Evolutionary conservation across 2,888 invertebrate species (phyloP).

Genomic region (Habrosyne pyritoides): DNA sequence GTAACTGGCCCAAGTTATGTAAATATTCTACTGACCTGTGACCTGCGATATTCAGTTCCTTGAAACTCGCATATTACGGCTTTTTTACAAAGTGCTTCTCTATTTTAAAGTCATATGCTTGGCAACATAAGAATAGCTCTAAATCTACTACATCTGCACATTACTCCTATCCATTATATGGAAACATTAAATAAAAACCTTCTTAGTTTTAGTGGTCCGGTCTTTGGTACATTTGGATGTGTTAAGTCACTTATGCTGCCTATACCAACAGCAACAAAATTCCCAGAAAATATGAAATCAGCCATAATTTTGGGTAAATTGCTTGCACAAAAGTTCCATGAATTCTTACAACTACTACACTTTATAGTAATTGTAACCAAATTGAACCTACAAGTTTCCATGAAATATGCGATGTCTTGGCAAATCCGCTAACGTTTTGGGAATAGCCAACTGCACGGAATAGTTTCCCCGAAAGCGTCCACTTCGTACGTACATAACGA

Average conservation of each 20-base stretch:
- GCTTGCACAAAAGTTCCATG: neutral
- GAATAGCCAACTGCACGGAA: slow-evolving; percentile 28
- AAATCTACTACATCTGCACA: no score
- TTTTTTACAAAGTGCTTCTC: neutral
- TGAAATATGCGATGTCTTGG: slow-evolving; percentile 29
- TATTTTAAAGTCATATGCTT: no score
- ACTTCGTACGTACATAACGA: slow-evolving; percentile 36
- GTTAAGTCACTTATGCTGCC: neutral
- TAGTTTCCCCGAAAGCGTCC: slow-evolving; percentile 35
- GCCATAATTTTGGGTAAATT: neutral
- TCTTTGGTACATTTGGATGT: no score
- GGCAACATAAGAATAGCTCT: no score
- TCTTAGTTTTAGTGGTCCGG: no score
- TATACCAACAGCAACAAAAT: neutral
- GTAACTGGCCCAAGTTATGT: neutral
- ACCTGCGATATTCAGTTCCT: slow-evolving; percentile 9
- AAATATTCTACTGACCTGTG: neutral
- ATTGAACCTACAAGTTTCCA: slow-evolving; percentile 36
- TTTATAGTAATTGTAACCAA: slow-evolving; percentile 26
- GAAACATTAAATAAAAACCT: no score
- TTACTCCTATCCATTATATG: no score
- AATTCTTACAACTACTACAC: slow-evolving; percentile 9
- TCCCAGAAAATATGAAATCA: neutral
- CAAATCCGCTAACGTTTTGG: slow-evolving; percentile 25
- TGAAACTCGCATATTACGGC: neutral